Evolutionary conservation across 1,140 invertebrate species (phyloP).

Genomic region (Drosophila erecta): DNA sequence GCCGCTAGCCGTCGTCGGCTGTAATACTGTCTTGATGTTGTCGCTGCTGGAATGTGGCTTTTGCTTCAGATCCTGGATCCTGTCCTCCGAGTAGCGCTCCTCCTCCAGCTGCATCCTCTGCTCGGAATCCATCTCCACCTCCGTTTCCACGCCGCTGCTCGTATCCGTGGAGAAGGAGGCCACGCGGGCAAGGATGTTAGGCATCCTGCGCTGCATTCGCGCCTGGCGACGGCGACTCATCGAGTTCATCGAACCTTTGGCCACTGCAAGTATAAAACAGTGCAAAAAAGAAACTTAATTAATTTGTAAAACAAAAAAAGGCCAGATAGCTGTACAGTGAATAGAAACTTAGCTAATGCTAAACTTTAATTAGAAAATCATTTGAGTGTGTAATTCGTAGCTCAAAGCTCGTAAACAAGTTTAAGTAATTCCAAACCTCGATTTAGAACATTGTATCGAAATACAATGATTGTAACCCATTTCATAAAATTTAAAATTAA

Average conservation of each 20-base stretch:
- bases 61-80: slow-evolving; percentile 15
- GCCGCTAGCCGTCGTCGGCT: slow-evolving; percentile 51
- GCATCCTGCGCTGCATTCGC: slow-evolving; percentile 27
- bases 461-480: not conserved
- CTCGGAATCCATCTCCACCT: slow-evolving; percentile 11
- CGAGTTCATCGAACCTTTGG: slow-evolving; percentile 59
- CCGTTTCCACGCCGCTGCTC: slow-evolving; percentile 15
- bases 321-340: not conserved
- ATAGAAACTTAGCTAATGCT: not conserved
- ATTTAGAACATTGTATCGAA: not conserved
- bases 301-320: not conserved
- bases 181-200: slow-evolving; percentile 12
- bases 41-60: slow-evolving; percentile 49
- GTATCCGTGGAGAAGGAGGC: slow-evolving; percentile 12
- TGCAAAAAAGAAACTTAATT: not conserved
- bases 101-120: slow-evolving; percentile 32
- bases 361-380: not conserved
- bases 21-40: slow-evolving; percentile 73
- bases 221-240: slow-evolving; percentile 46
- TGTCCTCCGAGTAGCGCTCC: slow-evolving; percentile 6
- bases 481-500: not conserved
- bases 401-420: not conserved
- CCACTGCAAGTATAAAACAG: slow-evolving; percentile 57
- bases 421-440: not conserved
- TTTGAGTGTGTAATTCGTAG: not conserved